Base-by-base conservation (phyloP, 2,113 vertebrate genomes). In the Semicossyphus pulcher region DNA sequence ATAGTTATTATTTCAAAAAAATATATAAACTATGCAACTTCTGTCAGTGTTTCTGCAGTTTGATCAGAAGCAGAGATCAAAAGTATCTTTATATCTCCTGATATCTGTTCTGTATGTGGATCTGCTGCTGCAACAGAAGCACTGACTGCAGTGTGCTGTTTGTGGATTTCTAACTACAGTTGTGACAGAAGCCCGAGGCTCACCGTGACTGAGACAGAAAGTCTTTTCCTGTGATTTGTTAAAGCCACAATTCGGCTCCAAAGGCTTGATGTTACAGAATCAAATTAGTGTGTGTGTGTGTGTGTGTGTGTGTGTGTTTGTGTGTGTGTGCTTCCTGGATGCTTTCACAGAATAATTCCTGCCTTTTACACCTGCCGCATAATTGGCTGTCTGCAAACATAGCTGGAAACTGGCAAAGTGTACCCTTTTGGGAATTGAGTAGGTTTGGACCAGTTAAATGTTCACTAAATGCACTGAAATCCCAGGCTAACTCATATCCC, bases 141-240 rank as follows among this genome's bases (percentile, higher is more conserved):
- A 7, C 45, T 4, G 69, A 41, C 42, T 65, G 67, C 71, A 21
- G 31, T 23, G 2, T 23, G 26, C 41, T 34, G 42, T 68, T 74
- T 63, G 54, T 23, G 62, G 7, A 48, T 73, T 72, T 73, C 54
- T 63, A 20, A 51, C 61, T 64, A 25, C 26, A 57, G 26, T 15
- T 48, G 65, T 64, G 74, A 81, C 72, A 76, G 52, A 76, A 58
- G 71, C 81, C 72, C 0, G 5, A 54, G 63, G 88, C 78, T 80
- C 56, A 5, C 42, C 34, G 66, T 23, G 69, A 51, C 74, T 45
- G 51, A 84, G 60, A 78, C 61, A 26, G 44, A 68, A 49, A 44
- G 64, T 58, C 52, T 12, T n/a, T 59, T 58, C 39, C 49, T 76
- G 48, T 79, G 64, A 85, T 83, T 76, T 78, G 68, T 84, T 89